Percentiles rank a stretch among this genome's conserved stretches.
Evolutionary conservation across 2,888 invertebrate species (phyloP).

Genomic region (Idaea aversata): DNA sequence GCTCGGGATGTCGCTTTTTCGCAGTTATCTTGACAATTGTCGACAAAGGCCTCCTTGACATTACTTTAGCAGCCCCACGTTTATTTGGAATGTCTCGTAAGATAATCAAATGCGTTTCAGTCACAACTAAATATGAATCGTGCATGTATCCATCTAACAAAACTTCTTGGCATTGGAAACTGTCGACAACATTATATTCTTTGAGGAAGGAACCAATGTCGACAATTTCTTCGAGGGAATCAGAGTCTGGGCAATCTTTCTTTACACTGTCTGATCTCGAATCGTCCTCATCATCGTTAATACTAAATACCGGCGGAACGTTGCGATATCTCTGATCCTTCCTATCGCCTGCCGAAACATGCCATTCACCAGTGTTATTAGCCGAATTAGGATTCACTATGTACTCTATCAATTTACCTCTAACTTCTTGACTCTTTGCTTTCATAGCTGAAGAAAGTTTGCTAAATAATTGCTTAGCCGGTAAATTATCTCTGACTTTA

Average conservation of each 20-base stretch:
- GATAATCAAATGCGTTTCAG: conserved; percentile 91
- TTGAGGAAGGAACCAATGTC: conserved; percentile 90
- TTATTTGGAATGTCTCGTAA: conserved; percentile 88
- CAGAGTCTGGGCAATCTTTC: conserved; percentile 76
- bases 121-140: conserved; percentile 93
- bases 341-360: conserved; percentile 91
- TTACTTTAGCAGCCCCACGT: conserved; percentile 90
- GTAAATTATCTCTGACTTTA: conserved; percentile 59
- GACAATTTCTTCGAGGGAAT: conserved; percentile 87
- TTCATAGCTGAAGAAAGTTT: conserved; percentile 93
- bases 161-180: conserved; percentile 96
- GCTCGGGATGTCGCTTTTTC: conserved; percentile 95
- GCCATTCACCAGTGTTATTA: conserved; percentile 83
- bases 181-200: conserved; percentile 90
- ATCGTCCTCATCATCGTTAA: conserved; percentile 89
- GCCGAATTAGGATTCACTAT: conserved; percentile 92
- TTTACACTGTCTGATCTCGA: conserved; percentile 52
- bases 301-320: conserved; percentile 95
- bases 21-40: conserved; percentile 98
- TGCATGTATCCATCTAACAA: conserved; percentile 93
- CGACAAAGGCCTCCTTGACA: conserved; percentile 92
- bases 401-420: conserved; percentile 94
- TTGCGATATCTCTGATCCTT: conserved; percentile 94
- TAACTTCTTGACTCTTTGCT: conserved; percentile 94
- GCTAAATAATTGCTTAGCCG: conserved; percentile 86